Conservation (phyloP, 2,888 invertebrate species). For the Nudaria mundana region DNA sequence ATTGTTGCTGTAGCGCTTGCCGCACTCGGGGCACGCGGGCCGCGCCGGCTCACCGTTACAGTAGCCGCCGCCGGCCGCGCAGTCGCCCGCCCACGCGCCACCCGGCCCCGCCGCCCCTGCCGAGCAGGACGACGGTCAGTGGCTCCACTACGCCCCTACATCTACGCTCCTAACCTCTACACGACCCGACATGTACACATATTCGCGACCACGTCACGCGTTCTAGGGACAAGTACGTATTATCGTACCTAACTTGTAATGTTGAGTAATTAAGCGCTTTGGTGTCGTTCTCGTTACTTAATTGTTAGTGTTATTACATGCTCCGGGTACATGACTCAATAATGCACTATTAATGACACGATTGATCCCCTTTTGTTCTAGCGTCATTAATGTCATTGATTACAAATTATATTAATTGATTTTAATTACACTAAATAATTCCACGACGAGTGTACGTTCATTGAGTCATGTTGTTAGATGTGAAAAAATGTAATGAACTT, state of each 20-base stretch:
- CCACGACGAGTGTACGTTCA: conserved; percentile 30
- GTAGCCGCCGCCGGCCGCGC: conserved; percentile 39
- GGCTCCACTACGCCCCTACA: conserved; percentile 12
- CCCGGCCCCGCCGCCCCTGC: conserved; percentile 61
- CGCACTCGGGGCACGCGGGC: conserved; percentile 85
- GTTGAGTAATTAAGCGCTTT: conserved; percentile 49
- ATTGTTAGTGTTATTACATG: conserved; percentile 69
- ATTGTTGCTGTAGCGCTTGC: conserved; percentile 85
- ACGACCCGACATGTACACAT: conserved; percentile 7
- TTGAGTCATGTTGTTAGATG: conserved; percentile 52
- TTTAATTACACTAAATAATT: conserved; percentile 42
- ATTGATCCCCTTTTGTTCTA: conserved; percentile 43
- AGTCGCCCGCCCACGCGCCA: conserved; percentile 58
- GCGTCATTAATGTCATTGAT: conserved; percentile 45
- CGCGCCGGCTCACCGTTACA: conserved; percentile 66
- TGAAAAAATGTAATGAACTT: conserved; percentile 65
- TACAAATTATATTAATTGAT: conserved; percentile 43
- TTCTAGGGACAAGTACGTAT: conserved; percentile 34
- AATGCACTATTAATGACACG: conserved; percentile 65
- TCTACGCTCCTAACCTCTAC: conserved; percentile 34
- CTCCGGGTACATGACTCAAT: conserved; percentile 61
- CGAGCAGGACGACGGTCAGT: conserved; percentile 73
- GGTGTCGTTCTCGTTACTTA: conserved; percentile 59
- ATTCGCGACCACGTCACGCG: conserved; percentile 26
- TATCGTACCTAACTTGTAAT: conserved; percentile 39